phyloP scores from a whole-genome alignment of 1,140 invertebrate species.

The Heliconius himera region DNA sequence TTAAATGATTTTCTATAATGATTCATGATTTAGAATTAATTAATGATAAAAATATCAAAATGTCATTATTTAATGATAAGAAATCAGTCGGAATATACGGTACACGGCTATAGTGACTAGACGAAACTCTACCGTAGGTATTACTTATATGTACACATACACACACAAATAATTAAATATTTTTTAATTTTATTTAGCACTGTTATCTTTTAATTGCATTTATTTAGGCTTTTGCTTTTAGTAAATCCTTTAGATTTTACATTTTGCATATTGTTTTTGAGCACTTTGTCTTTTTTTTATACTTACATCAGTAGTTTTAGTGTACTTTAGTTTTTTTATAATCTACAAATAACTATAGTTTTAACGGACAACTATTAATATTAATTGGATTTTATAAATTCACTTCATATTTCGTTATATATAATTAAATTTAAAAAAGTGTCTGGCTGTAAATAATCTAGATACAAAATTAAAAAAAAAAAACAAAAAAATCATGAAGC shows the following conservation, averaged over 20 bases:
- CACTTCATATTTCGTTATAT: background rate
- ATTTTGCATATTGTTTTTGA: background rate
- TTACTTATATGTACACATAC: background rate
- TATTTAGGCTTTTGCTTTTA: slow-evolving; percentile 63
- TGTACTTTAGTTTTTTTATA: background rate
- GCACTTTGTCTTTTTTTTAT: background rate
- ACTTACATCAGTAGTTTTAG: background rate
- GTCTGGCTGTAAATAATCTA: background rate
- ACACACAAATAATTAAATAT: slow-evolving; percentile 35
- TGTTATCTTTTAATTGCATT: slow-evolving; percentile 51
- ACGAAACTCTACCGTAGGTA: background rate
- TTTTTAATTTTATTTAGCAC: slow-evolving; percentile 50
- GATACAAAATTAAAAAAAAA: too few species aligned
- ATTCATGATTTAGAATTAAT: too few species aligned
- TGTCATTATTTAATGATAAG: too few species aligned
- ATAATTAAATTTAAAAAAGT: background rate
- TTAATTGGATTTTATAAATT: background rate
- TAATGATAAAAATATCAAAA: too few species aligned
- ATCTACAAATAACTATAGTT: too few species aligned
- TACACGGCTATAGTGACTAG: background rate
- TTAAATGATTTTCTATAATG: too few species aligned
- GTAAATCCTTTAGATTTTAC: slow-evolving; percentile 26
- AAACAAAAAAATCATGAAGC: background rate
- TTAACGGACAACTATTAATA: background rate
- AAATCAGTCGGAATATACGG: background rate